Conservation (phyloP, 2,888 invertebrate species). For the Steinernema scapterisci region DNA sequence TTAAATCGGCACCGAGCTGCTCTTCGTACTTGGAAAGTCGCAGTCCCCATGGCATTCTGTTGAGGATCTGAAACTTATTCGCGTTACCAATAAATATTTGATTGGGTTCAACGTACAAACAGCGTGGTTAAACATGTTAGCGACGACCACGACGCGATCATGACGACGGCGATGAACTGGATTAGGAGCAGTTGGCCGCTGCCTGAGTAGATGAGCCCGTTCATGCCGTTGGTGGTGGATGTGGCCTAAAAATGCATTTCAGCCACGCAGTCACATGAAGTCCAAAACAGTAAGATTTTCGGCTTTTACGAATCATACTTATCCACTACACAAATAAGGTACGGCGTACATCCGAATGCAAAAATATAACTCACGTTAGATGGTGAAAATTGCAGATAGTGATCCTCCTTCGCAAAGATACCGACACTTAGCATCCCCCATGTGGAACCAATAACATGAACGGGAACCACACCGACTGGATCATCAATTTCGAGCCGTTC, state of each 20-base stretch:
- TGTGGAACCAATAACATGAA: slow-evolving; percentile 59
- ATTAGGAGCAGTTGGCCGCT: slow-evolving; percentile 40
- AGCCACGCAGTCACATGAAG: too few species aligned
- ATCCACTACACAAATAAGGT: too few species aligned
- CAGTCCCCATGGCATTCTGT: slow-evolving; percentile 56
- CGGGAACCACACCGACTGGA: slow-evolving; percentile 62
- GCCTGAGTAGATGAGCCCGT: slow-evolving; percentile 49
- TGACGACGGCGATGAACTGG: slow-evolving; percentile 2
- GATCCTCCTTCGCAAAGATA: slow-evolving; percentile 53
- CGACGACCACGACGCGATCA: slow-evolving; percentile 5
- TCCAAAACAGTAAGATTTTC: too few species aligned
- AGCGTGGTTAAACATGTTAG: slow-evolving; percentile 10
- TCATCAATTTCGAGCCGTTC: slow-evolving; percentile 61
- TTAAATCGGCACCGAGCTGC: slow-evolving; percentile 63
- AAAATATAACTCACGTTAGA: background rate
- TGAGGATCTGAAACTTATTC: slow-evolving; percentile 44
- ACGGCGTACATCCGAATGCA: background rate
- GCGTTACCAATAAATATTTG: background rate
- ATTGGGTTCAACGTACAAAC: slow-evolving; percentile 18
- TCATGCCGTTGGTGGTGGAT: slow-evolving; percentile 40
- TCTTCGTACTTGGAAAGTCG: slow-evolving; percentile 60
- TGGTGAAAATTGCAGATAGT: slow-evolving; percentile 21
- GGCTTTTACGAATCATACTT: too few species aligned
- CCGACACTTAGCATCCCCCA: slow-evolving; percentile 65
- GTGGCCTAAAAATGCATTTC: background rate